phyloP scores from a whole-genome alignment of 2,888 invertebrate species.

The Andrena bucephala region DNA sequence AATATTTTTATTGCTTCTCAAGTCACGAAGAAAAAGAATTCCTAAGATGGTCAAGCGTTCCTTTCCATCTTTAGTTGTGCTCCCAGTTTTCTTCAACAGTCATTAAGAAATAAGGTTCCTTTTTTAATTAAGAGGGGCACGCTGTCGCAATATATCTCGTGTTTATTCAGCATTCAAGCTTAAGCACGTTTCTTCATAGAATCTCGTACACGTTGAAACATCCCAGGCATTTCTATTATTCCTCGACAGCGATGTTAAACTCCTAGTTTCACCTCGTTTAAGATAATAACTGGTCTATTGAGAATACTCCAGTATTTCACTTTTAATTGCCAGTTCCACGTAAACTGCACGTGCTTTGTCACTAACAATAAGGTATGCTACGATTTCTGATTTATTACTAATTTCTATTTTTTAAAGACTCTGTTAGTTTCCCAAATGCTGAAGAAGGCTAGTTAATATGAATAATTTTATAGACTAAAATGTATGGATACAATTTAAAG shows the following conservation, averaged over 20 bases:
- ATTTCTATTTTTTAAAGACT: too few species aligned
- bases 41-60: background rate
- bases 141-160: background rate
- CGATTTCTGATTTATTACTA: too few species aligned
- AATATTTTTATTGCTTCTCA: too few species aligned
- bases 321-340: background rate
- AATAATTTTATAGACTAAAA: too few species aligned
- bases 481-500: too few species aligned
- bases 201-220: background rate
- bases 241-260: constrained; percentile 5
- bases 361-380: too few species aligned
- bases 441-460: too few species aligned
- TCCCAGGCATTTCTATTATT: constrained; percentile 29
- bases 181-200: constrained; percentile 17
- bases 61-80: background rate
- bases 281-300: background rate
- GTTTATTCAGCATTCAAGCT: constrained; percentile 6
- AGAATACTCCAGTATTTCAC: background rate
- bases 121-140: background rate
- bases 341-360: too few species aligned
- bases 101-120: background rate
- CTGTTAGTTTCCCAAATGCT: too few species aligned
- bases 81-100: background rate
- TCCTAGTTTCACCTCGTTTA: constrained; percentile 1
- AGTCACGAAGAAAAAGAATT: background rate